Evolutionary conservation across 30 jellyfish, hydroid and myxozoan species (phyloP), one percentile per base, ranked within the genome.

Genomic region (Hydractinia echinata): DNA sequence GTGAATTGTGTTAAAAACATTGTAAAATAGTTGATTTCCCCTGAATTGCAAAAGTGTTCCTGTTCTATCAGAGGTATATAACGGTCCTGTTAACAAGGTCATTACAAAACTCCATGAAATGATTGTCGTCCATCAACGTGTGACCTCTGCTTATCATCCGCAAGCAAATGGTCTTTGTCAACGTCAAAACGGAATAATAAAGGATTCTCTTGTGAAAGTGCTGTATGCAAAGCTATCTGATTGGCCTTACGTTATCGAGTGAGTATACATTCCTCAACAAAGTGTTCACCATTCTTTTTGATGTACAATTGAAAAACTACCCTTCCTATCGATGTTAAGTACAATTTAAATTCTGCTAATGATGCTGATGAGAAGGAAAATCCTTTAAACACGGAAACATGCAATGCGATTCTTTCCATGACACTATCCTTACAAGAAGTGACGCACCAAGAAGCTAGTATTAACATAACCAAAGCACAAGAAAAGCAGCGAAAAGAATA

Each of bases 281-380:
- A 67, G 51, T 20, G 11, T 48, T 13, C 50, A 67, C 78, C 78
- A 13, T 67, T 67, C 4, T 67, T 67, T 21, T 20, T 67, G 1
- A 67, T 67, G 78, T 67, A 3, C 78, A 67, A 67, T 67, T 66
- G 86, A 48, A 11, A 55, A 64, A 84, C 86, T 5, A 49, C 70
- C 21, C 55, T 79, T 60, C 85, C 86, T 15, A 79, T 79, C 1
- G 85, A 79, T 79, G 64, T 79, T 7, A 79, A 79, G 83, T 66
- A 55, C 30, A 61, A 79, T 10, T 10, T 4, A 16, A 79, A 55
- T 61, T 58, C 69, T 58, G 69, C 69, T 58, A 2, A 58, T 58
- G 69, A 2, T 16, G 69, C 2, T 58, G 2, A 58, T 58, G 69
- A 58, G 69, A 58, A 58, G 16, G 69, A 58, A 58, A 58, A 58